These are phyloP conservation scores for Hyposmocoma kahamanoa DNA, from an alignment of 1,140 invertebrate species.

Conservation along the genomic window DNA sequence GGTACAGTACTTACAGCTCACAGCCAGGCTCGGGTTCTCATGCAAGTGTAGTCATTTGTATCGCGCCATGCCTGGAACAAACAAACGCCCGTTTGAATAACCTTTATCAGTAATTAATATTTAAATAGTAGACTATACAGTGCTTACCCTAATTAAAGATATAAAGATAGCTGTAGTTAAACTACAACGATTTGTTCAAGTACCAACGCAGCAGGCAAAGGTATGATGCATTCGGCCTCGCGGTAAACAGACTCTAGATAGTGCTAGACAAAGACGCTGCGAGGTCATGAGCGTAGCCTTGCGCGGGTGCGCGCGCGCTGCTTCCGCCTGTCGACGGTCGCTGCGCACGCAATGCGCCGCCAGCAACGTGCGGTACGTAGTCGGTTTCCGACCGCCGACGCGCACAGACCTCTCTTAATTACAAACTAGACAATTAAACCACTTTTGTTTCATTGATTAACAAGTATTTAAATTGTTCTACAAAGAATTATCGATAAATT, in stretches of 20 bases:
- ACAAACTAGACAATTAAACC: neutral
- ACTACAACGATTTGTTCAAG: constrained; percentile 56
- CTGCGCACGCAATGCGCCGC: constrained; percentile 26
- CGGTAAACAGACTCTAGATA: constrained; percentile 70
- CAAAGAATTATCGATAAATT: no score
- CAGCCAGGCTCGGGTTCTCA: constrained; percentile 34
- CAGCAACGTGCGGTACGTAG: no score
- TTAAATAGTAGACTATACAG: no score
- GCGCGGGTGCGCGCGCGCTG: constrained; percentile 61
- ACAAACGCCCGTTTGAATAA: neutral
- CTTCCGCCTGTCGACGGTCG: constrained; percentile 60
- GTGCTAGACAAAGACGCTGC: constrained; percentile 69
- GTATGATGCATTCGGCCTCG: constrained; percentile 69
- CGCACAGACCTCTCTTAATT: constrained; percentile 19
- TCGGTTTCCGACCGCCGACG: constrained; percentile 31
- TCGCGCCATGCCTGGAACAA: constrained; percentile 52
- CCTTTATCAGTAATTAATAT: no score
- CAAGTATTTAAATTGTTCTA: neutral
- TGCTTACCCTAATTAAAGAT: no score
- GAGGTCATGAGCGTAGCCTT: constrained; percentile 71
- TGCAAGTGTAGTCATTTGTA: constrained; percentile 40
- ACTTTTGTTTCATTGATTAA: neutral
- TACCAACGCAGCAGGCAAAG: constrained; percentile 38
- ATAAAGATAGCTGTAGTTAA: no score
- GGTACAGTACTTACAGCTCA: constrained; percentile 55